Conservation (phyloP, 2,888 invertebrate genomes). For the Phortica magna region DNA sequence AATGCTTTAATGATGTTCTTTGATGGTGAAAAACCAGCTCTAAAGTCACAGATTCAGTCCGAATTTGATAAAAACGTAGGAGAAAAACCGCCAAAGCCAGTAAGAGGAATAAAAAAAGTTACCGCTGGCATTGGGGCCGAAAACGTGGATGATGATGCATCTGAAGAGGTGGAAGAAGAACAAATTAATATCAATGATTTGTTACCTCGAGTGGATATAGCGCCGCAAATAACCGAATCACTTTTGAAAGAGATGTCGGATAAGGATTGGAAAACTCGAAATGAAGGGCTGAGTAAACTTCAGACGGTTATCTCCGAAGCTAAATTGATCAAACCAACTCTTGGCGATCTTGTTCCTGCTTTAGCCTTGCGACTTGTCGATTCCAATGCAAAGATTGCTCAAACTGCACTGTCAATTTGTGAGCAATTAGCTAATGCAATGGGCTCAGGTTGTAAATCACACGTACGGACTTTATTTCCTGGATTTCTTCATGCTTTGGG, state of each 20-base stretch:
- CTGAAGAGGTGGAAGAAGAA: conserved; percentile 73
- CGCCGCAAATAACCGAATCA: conserved; percentile 88
- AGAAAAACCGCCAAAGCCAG: conserved; percentile 87
- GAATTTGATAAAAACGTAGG: conserved; percentile 91
- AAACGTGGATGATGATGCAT: conserved; percentile 52
- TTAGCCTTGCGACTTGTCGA: conserved; percentile 88
- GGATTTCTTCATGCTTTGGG: conserved; percentile 90
- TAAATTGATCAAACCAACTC: conserved; percentile 88
- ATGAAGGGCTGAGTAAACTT: conserved; percentile 79
- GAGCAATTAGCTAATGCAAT: conserved; percentile 89
- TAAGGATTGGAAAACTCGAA: conserved; percentile 92
- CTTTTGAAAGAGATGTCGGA: conserved; percentile 89
- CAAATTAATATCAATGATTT: conserved; percentile 83
- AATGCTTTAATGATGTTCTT: conserved; percentile 86
- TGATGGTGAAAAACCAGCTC: conserved; percentile 90
- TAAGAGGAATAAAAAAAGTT: conserved; percentile 79
- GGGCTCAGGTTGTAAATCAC: conserved; percentile 88
- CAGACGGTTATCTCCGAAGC: conserved; percentile 80
- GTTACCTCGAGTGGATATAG: conserved; percentile 88
- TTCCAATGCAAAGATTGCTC: conserved; percentile 95
- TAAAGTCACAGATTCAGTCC: conserved; percentile 89
- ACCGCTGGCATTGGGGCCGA: conserved; percentile 47
- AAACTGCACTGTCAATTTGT: conserved; percentile 89
- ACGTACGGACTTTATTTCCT: conserved; percentile 90
- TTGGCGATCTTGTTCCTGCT: conserved; percentile 91